A percentile compares a stretch with the other conserved stretches of the same genome.
Conservation (phyloP, 2,888 invertebrate genomes). For the Zygogramma bicolorata region DNA sequence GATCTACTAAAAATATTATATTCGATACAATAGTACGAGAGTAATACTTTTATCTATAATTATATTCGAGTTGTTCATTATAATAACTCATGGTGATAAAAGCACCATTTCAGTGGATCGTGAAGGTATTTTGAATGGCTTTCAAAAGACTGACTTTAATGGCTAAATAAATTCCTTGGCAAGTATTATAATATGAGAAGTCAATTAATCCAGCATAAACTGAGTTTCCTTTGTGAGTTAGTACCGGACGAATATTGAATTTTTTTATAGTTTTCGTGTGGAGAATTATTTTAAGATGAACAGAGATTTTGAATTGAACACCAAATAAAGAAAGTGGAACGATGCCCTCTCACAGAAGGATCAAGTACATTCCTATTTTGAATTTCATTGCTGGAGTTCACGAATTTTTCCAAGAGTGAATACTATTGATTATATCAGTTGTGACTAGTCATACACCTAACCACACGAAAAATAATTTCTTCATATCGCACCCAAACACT, state of each 20-base stretch:
- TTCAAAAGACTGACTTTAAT: background rate
- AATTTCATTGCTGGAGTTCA: no score
- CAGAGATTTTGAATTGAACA: background rate
- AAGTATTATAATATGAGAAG: background rate
- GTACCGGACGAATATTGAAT: background rate
- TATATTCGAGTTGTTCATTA: conserved; percentile 2
- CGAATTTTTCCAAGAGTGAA: no score
- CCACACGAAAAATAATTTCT: no score
- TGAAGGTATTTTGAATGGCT: conserved; percentile 4
- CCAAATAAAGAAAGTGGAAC: background rate
- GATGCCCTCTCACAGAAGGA: no score
- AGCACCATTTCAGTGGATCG: background rate
- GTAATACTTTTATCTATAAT: conserved; percentile 1
- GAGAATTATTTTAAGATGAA: background rate
- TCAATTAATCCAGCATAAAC: background rate
- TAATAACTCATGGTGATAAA: conserved; percentile 8
- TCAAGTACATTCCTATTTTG: no score
- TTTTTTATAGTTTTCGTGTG: background rate
- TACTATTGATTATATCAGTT: no score
- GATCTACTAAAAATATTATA: conserved; percentile 1
- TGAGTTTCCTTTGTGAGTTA: background rate
- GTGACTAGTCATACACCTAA: no score
- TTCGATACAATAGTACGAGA: background rate
- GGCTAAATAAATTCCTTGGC: background rate
- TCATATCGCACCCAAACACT: no score